These are phyloP conservation scores for Ashinkailepas kermadecensis DNA, from an alignment of 2,888 invertebrate species.

Conservation along the genomic window DNA sequence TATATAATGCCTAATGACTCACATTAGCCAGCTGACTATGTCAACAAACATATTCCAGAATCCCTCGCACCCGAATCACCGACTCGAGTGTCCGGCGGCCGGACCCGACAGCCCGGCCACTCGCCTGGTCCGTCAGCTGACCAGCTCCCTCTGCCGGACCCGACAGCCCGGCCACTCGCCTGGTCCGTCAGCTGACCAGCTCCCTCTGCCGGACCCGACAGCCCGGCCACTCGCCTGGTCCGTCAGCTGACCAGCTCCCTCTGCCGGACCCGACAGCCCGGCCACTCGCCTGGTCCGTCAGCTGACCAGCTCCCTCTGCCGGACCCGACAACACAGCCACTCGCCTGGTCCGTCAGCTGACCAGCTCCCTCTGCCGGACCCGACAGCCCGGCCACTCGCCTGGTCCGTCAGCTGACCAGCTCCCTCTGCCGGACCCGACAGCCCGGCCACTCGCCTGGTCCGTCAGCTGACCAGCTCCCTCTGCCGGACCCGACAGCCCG, in stretches of 20 bases:
- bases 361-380: conserved; percentile 45
- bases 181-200: conserved; percentile 45
- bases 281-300: conserved; percentile 46
- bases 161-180: conserved; percentile 44
- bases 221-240: conserved; percentile 38
- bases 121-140: conserved; percentile 41
- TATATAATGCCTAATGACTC: no score
- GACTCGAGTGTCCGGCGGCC: no score
- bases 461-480: conserved; percentile 44
- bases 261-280: conserved; percentile 43
- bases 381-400: conserved; percentile 44
- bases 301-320: conserved; percentile 43
- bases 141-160: conserved; percentile 45
- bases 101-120: no score
- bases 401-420: conserved; percentile 45
- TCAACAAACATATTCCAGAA: no score
- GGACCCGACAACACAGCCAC: conserved; percentile 39
- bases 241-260: conserved; percentile 44
- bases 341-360: conserved; percentile 41
- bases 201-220: conserved; percentile 44
- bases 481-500: conserved; percentile 43
- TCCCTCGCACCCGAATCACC: no score
- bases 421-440: conserved; percentile 44
- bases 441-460: conserved; percentile 38
- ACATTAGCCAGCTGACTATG: no score